Evolutionary conservation across 1,140 invertebrate species (phyloP).

Genomic region (Euura saliciscinereae): DNA sequence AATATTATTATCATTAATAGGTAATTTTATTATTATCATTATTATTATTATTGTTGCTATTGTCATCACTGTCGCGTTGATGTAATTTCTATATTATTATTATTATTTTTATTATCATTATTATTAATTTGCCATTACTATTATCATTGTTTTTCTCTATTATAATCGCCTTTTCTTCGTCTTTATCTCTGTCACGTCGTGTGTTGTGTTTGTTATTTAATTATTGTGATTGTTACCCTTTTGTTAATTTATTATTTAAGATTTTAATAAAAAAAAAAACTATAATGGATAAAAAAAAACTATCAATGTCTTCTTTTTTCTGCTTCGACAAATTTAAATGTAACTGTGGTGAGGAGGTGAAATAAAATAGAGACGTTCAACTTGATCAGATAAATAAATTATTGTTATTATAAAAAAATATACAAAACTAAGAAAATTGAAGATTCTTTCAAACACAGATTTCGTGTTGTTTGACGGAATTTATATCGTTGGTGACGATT

Average conservation of each 20-base stretch:
- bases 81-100: no score
- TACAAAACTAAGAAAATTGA: no score
- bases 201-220: slow-evolving; percentile 48
- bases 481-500: not conserved
- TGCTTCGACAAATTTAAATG: no score
- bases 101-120: not conserved
- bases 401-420: no score
- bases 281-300: not conserved
- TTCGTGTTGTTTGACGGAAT: not conserved
- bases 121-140: not conserved
- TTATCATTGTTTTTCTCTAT: not conserved
- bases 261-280: slow-evolving; percentile 20
- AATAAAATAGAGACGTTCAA: no score
- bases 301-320: no score
- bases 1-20: not conserved
- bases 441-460: no score
- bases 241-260: slow-evolving; percentile 54
- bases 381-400: no score
- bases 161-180: not conserved
- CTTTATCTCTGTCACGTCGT: slow-evolving; percentile 20
- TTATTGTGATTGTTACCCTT: slow-evolving; percentile 43
- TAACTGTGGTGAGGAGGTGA: no score
- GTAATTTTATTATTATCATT: not conserved
- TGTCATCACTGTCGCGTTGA: no score
- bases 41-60: not conserved